Conservation (phyloP, 2,888 invertebrate genomes). For the Stenurella melanura region DNA sequence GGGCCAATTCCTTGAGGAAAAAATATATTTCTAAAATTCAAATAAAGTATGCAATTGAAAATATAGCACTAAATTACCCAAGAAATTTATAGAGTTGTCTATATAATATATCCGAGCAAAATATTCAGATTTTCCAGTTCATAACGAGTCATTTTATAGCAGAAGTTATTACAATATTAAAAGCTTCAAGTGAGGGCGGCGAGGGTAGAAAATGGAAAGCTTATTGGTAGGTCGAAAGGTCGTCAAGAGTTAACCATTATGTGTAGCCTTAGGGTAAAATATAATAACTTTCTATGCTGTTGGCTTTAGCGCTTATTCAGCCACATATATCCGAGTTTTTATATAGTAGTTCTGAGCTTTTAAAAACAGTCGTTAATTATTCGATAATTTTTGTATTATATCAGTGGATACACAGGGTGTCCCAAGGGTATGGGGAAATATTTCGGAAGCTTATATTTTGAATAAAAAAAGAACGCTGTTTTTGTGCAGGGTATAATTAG, state of each 20-base stretch:
- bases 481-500: no score
- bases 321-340: background rate
- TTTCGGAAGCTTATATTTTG: no score
- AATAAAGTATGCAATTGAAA: no score
- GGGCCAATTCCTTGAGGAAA: no score
- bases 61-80: background rate
- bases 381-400: no score
- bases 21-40: no score
- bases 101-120: background rate
- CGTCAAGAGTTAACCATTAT: conserved; percentile 12
- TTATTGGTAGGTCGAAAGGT: conserved; percentile 5
- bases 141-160: background rate
- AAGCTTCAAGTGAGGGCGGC: background rate
- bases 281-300: background rate
- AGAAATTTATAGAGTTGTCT: background rate
- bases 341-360: background rate
- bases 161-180: conserved; percentile 14
- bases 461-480: no score
- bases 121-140: background rate
- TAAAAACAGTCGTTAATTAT: no score
- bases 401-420: no score
- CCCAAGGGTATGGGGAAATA: no score
- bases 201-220: conserved; percentile 3
- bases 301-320: background rate
- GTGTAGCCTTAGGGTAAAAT: background rate